phyloP scores from a whole-genome alignment of 2,797 vertebrate genomes.

The Knipowitschia caucasica region DNA sequence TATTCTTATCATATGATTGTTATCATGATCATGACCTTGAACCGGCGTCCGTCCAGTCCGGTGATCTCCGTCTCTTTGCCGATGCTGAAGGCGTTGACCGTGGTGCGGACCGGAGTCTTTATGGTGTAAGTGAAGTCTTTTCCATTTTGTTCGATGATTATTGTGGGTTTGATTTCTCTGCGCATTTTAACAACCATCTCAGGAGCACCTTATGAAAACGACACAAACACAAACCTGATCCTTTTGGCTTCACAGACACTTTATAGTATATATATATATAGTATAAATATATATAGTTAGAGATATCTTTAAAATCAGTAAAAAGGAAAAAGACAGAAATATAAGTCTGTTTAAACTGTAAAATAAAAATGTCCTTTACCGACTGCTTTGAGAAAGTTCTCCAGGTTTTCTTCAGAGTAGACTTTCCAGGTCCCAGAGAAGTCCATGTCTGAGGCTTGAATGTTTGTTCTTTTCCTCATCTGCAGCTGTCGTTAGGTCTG shows the following conservation, averaged over 20 bases:
- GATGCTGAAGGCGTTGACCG: slow-evolving; percentile 73
- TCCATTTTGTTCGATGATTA: slow-evolving; percentile 80
- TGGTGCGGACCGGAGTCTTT: slow-evolving; percentile 73
- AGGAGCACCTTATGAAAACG: slow-evolving; percentile 68
- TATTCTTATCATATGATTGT: no score
- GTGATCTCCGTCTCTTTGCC: slow-evolving; percentile 80
- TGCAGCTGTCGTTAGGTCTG: slow-evolving; percentile 55
- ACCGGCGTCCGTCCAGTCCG: slow-evolving; percentile 55
- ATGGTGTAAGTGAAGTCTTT: slow-evolving; percentile 75
- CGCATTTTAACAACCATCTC: slow-evolving; percentile 75
- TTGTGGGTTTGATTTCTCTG: slow-evolving; percentile 76
- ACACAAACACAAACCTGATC: not conserved
- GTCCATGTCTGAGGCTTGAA: slow-evolving; percentile 65
- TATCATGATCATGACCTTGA: no score
- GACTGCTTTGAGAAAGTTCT: slow-evolving; percentile 76
- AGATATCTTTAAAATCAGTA: no score
- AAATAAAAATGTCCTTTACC: slow-evolving; percentile 52
- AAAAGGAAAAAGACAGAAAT: no score
- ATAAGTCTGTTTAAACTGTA: no score
- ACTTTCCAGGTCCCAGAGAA: slow-evolving; percentile 84
- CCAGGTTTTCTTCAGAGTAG: slow-evolving; percentile 79
- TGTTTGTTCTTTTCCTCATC: slow-evolving; percentile 22
- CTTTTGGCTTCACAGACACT: no score
- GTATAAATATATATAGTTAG: no score
- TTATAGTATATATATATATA: no score